Evolutionary conservation across 1,140 invertebrate genomes (phyloP).

Genomic region (Cyclina sinensis): DNA sequence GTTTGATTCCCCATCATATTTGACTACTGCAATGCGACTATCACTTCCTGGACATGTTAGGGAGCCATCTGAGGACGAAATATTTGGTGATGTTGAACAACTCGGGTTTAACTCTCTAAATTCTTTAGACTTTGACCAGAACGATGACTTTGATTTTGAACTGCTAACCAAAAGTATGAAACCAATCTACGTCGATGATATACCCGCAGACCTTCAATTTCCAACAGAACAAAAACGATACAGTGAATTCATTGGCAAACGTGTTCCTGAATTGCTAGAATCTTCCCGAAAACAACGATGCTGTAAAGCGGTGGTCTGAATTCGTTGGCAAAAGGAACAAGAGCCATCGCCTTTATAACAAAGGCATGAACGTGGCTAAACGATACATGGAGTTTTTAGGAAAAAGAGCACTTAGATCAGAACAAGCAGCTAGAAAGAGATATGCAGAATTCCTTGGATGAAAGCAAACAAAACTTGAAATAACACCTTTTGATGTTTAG

Average conservation of each 20-base stretch:
- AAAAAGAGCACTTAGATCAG: neutral
- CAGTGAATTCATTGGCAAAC: slow-evolving; percentile 37
- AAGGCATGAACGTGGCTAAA: neutral
- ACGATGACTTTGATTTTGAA: neutral
- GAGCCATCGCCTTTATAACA: neutral
- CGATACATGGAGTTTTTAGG: slow-evolving; percentile 62
- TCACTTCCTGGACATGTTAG: neutral
- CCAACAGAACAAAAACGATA: slow-evolving; percentile 35
- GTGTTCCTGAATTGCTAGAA: neutral
- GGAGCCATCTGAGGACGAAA: slow-evolving; percentile 44
- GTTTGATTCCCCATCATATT: slow-evolving; percentile 27
- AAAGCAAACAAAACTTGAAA: neutral
- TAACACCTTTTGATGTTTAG: too few species aligned
- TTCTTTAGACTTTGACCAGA: neutral
- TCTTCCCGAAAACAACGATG: neutral
- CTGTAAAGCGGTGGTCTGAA: slow-evolving; percentile 26
- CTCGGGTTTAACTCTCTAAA: neutral
- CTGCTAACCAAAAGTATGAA: neutral
- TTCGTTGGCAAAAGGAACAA: slow-evolving; percentile 49
- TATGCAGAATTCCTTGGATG: slow-evolving; percentile 36
- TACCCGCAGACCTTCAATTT: neutral
- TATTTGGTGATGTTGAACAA: slow-evolving; percentile 43
- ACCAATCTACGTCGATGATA: slow-evolving; percentile 3
- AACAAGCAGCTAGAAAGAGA: neutral
- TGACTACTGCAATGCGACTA: slow-evolving; percentile 43